phyloP scores from a whole-genome alignment of 2,113 vertebrate species.

The Sprattus sprattus region DNA sequence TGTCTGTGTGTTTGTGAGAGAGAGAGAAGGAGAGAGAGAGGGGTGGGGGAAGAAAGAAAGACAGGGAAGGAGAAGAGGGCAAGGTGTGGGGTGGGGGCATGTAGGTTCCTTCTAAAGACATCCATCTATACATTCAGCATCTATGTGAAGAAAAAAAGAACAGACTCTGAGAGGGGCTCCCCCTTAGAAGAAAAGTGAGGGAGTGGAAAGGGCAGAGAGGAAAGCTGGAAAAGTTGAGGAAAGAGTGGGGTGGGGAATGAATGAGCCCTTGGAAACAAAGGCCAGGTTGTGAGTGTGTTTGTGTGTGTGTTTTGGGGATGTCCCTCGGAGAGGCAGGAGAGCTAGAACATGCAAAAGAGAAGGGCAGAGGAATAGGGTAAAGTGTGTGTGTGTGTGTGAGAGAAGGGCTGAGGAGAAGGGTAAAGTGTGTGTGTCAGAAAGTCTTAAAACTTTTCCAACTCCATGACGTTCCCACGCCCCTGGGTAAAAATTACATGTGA shows the following conservation, averaged over 20 bases:
- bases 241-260: neutral
- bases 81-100: too few relatives aligned
- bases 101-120: neutral
- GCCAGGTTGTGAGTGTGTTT: neutral
- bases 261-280: constrained; percentile 27
- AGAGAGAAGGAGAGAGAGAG: neutral
- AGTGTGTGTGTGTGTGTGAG: constrained; percentile 20
- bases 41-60: neutral
- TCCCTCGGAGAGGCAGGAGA: neutral
- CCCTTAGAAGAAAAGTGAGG: constrained; percentile 22
- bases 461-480: neutral
- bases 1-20: neutral
- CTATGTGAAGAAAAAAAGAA: too few relatives aligned
- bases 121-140: too few relatives aligned
- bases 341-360: neutral
- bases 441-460: neutral
- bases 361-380: neutral
- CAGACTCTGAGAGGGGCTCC: neutral
- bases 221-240: neutral
- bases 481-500: neutral
- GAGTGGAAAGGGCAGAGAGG: constrained; percentile 38
- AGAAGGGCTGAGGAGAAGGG: too few relatives aligned
- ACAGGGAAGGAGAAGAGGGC: neutral
- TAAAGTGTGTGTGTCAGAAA: constrained; percentile 11
- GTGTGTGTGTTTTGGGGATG: neutral